Base-by-base conservation (phyloP, 2,888 invertebrate species). In the Halocaridina rubra region DNA sequence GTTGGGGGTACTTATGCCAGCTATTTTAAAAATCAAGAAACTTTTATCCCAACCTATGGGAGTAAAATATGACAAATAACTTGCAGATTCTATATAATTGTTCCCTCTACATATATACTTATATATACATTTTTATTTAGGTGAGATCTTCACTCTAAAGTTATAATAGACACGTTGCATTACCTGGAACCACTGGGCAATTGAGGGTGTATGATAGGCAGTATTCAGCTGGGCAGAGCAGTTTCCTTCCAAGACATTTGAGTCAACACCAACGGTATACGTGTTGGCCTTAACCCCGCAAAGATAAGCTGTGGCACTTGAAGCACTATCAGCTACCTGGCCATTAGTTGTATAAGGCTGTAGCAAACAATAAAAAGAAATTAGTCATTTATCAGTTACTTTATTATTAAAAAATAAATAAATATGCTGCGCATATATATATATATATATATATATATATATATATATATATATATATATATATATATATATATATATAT, bases 291-390 rank as follows among this genome's bases (percentile, higher is more conserved):
- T 97, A 0, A 96, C 94, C 0, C 98, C 98, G 75, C 94, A 93
- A 89, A 97, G 95, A 76, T 96, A 91, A 0, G 97, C 97, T 0
- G 97, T 97, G 0, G 96, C 97, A 0, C 97, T 95, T 59, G 95
- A 95, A 0, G 96, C 95, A 0, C 97, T 97, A 90, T 98, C 98
- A 0, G 97, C 95, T 0, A 97, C 96, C 92, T 96, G 94, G 90
- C 94, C 95, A 90, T 98, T 93, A 0, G 95, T 94, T 84, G 95
- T 95, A 90, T 97, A 98, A 0, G 97, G 97, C 96, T 97, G 91
- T 13, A 5, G 46, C n/a, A n/a, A n/a, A n/a, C n/a, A n/a, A n/a
- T n/a, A n/a, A n/a, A n/a, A n/a, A n/a, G n/a, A n/a, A n/a, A n/a
- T n/a, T n/a, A n/a, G n/a, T n/a, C n/a, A n/a, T n/a, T n/a, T n/a